These are phyloP conservation scores for Mnemiopsis leidyi DNA, from an alignment of 37 sponge, comb jelly and placozoan genomes.

Conservation along the genomic window DNA sequence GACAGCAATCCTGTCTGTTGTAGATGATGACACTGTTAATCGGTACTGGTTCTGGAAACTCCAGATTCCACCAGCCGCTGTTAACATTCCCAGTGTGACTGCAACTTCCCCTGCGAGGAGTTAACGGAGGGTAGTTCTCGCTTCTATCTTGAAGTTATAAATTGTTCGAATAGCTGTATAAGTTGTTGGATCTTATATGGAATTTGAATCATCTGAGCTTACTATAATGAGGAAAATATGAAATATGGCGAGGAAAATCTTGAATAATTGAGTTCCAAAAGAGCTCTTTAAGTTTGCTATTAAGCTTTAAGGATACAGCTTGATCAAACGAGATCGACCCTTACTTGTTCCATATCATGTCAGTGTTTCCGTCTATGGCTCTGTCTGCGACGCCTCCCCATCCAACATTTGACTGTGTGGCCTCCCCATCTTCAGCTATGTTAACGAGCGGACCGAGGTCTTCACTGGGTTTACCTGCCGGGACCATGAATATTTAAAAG, in stretches of 20 bases:
- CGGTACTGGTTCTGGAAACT: background rate
- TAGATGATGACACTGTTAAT: background rate
- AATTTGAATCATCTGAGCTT: too few species aligned
- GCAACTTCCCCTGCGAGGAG: background rate
- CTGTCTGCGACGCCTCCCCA: background rate
- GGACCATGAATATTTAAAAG: too few species aligned
- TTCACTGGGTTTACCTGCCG: background rate
- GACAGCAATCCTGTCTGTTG: background rate
- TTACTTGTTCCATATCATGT: background rate
- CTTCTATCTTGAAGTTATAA: too few species aligned
- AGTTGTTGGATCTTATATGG: too few species aligned
- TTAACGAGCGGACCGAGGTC: background rate
- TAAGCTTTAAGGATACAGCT: background rate
- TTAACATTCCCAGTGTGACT: background rate
- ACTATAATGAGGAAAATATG: too few species aligned
- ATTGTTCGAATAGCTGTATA: too few species aligned
- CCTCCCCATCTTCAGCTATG: background rate
- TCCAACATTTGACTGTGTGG: background rate
- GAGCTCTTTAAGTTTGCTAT: too few species aligned
- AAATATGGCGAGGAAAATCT: too few species aligned
- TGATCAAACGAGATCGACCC: background rate
- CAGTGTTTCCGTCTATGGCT: conserved; percentile 34
- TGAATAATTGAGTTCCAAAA: too few species aligned
- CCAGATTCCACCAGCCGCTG: background rate
- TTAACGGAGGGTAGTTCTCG: too few species aligned